Evolutionary conservation across 2,113 vertebrate species (phyloP), one percentile per base, ranked within the genome.

Genomic region (Phycodurus eques): DNA sequence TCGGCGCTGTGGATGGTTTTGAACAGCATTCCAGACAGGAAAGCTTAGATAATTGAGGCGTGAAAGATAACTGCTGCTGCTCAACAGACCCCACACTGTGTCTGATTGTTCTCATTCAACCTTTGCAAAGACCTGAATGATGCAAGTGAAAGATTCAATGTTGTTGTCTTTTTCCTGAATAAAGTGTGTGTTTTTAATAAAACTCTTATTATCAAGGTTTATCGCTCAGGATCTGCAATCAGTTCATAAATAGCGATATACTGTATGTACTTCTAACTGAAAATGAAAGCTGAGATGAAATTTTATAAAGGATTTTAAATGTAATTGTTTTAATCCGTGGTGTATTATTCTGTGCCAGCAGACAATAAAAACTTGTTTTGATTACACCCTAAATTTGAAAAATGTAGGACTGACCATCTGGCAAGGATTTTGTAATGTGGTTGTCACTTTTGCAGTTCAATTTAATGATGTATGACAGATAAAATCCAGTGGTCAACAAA

Each of bases 31-130:
- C 72, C 62, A 53, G 61, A 68, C 12, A 3, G 66, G 42, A 78
- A 81, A 77, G 71, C 84, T 87, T 73, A 79, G 77, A 75, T 78
- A 65, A 73, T 39, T 72, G 69, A 78, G 61, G 74, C 72, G 57
- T 85, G 80, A 78, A 74, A 75, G 66, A 79, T 60, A 56, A 56
- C 68, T n/a, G 56, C 67, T 61, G 54, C 31, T 46, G 64, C 70
- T 49, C 15, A 42, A 57, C 27, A 81, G 82, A 87, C 85, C 88
- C 51, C 83, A 85, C 79, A 67, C 69, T 47, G 73, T 39, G 74
- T 49, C 73, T 49, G 33, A 27, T 63, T 53, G 63, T 35, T 56
- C 47, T 46, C 33, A 54, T 39, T 69, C 54, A 68, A 39, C 39
- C 53, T 61, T 71, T 39, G 10, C 49, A 43, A 65, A 47, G 1